A percentile compares a stretch with the other conserved stretches of the same genome.
These are phyloP conservation scores for Andricus curvator DNA, from an alignment of 2,888 invertebrate species.

Conservation along the genomic window DNA sequence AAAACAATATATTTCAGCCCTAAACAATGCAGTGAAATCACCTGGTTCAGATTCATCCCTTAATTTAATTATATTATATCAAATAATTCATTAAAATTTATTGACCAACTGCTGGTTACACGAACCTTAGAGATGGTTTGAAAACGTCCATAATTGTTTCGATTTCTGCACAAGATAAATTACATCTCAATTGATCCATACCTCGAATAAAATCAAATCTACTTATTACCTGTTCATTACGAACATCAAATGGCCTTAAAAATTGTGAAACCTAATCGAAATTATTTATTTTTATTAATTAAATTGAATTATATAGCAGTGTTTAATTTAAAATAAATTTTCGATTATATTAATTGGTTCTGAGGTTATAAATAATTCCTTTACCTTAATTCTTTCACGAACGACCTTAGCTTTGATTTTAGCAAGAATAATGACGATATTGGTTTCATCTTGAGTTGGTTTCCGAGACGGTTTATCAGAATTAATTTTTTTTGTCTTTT, in stretches of 20 bases:
- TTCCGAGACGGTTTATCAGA: slow-evolving; percentile 44
- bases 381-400: slow-evolving; percentile 81
- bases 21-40: no score
- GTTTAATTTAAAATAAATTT: background rate
- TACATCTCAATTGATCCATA: slow-evolving; percentile 83
- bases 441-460: slow-evolving; percentile 79
- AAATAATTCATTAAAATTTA: background rate
- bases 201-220: slow-evolving; percentile 86
- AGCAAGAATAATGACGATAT: slow-evolving; percentile 86
- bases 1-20: no score
- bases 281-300: background rate
- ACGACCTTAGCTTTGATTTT: slow-evolving; percentile 87
- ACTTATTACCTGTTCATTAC: slow-evolving; percentile 83
- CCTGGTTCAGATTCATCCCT: background rate
- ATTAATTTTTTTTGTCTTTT: background rate
- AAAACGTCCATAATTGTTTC: slow-evolving; percentile 87
- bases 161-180: slow-evolving; percentile 84
- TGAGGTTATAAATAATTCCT: background rate
- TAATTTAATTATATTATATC: background rate
- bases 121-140: slow-evolving; percentile 62
- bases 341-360: background rate
- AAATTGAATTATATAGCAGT: background rate
- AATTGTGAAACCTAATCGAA: slow-evolving; percentile 82
- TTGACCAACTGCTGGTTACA: slow-evolving; percentile 7
- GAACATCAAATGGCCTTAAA: slow-evolving; percentile 83